Base-by-base conservation (phyloP, 2,888 invertebrate species). In the Lasioglossum villosulum region DNA sequence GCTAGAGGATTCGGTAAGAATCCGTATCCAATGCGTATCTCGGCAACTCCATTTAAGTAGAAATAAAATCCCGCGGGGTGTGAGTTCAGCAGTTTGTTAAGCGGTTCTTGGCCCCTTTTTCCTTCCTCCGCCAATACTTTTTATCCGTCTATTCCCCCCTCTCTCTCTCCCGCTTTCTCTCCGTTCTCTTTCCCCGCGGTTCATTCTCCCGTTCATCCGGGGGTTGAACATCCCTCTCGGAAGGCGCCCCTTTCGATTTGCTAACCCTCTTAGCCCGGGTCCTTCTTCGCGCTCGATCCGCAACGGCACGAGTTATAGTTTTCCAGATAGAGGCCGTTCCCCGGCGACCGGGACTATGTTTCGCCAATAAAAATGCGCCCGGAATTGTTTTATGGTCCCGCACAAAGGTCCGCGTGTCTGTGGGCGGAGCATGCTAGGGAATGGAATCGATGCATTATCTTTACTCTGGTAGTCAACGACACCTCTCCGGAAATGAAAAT, bases 21-120 rank as follows among this genome's bases (percentile, higher is more conserved):
- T 90, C 81, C 86, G 80, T 85, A 81, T 71, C 83, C 86, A 76
- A 92, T 91, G 92, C 93, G 92, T 93, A 93, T 92, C 90, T 91
- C 83, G 88, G 91, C 90, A 92, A 93, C 92, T 93, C 92, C 91
- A 94, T 94, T 90, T 93, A 93, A 92, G 92, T 93, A 92, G 92
- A 93, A 94, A 93, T 93, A 93, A 94, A 94, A 94, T 93, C 93
- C 93, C 93, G 85, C 82, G 92, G 92, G 92, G 91, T 92, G 93
- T 93, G 93, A 92, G 92, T 93, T 93, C 93, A 94, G 94, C 94
- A 94, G 93, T 94, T 94, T 94, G 94, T 94, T 94, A 93, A 94
- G 93, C 92, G 91, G 88, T 90, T 90, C 90, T 84, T 84, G 84
- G 42, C 80, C 86, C 85, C 83, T 82, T 75, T 83, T 77, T 72